Base-by-base conservation (phyloP, 2,113 vertebrate species). In the Myiozetetes cayanensis region DNA sequence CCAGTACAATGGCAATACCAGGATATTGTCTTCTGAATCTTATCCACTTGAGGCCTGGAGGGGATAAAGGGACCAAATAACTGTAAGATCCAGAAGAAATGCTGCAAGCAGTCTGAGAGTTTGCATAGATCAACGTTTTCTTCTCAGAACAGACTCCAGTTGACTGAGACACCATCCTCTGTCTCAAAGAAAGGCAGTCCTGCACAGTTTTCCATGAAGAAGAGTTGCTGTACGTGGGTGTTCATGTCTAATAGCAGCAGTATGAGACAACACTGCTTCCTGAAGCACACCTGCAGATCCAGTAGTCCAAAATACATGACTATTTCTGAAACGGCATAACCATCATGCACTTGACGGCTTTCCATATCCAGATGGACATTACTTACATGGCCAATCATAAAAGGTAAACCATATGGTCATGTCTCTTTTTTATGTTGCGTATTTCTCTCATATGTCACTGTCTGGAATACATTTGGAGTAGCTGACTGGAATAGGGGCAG, bases 301-400 rank as follows among this genome's bases (percentile, higher is more conserved):
- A 87, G 62, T 68, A 93, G 59, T 31, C 49, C n/a, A 84, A 84
- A 92, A 85, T 41, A 66, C 16, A 21, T 10, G 37, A 8, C 67
- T 85, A 28, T 77, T 90, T 80, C 76, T 84, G 47, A 90, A 70
- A 28, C 43, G 75, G 55, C 23, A 37, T 75, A 63, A 49, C 46
- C 10, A 14, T 87, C 50, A 41, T 18, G 47, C 35, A 33, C 68
- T 76, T 80, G 61, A 65, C 62, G 53, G 20, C 30, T 55, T 84
- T 80, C 73, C 6, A 4, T 73, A 61, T 91, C 70, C 86, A 87
- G 81, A 93, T 55, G 91, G 84, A 53, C 73, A 70, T 89, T 90
- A 43, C 41, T 82, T 85, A 95, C 52, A 70, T 91, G 82, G 41
- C 67, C 84, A 89, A 5, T 73, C 90, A 62, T 58, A 78, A 82